Evolutionary conservation across 2,113 vertebrate genomes (phyloP).

Genomic region (Piprites chloris): DNA sequence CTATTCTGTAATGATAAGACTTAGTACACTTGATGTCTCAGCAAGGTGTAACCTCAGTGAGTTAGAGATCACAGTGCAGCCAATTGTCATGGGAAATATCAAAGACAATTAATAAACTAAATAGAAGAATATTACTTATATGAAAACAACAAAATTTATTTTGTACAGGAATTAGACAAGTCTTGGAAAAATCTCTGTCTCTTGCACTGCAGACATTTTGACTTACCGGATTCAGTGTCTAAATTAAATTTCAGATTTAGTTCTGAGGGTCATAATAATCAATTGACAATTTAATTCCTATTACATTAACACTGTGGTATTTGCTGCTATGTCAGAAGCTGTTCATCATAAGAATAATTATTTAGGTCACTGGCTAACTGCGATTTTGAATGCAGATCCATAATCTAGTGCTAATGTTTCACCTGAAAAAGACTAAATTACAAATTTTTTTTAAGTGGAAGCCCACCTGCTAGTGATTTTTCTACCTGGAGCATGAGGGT

Average conservation of each 20-base stretch:
- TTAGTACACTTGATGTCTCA: not conserved
- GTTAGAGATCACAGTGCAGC: not conserved
- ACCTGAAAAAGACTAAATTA: not conserved
- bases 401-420: not conserved
- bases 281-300: not conserved
- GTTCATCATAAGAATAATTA: not conserved
- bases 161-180: not conserved
- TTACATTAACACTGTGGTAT: not conserved
- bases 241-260: not conserved
- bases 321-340: not conserved
- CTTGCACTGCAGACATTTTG: not conserved
- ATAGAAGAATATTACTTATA: not conserved
- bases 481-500: not conserved
- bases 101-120: not conserved
- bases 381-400: not conserved
- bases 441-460: not conserved
- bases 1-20: not conserved
- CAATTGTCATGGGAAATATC: not conserved
- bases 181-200: not conserved
- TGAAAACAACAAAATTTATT: not conserved
- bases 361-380: not conserved
- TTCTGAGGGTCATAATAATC: not conserved
- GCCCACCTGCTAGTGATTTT: not conserved
- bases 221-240: not conserved
- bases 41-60: not conserved